Base-by-base conservation (phyloP, 2,888 invertebrate species). In the Podotricha telesiphe region DNA sequence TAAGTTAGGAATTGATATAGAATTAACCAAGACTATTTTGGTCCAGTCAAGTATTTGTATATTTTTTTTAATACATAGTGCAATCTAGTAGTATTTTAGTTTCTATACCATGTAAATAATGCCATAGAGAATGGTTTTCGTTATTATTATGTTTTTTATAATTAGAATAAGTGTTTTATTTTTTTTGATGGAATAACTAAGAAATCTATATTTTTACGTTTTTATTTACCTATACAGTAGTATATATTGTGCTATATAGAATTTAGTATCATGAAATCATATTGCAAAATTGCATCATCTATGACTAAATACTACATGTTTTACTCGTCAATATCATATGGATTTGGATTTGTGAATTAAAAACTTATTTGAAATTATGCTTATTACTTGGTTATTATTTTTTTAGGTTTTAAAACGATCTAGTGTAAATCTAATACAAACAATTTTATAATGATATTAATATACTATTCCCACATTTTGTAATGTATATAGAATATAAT, bases 21-120 rank as follows among this genome's bases (percentile, higher is more conserved):
- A 53, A 47, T 50, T 47, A 68, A 47, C 37, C 47, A 45, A 64
- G 51, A 22, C 28, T 28, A 40, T 64, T 69, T 67, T 67, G 55
- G 59, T 64, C 15, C 63, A 69, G 71, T 72, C 67, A 68, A 67
- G 56, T 59, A 64, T 61, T 55, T 67, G 68, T 71, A 67, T 10
- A 73, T 72, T 73, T 63, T 59, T 66, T 56, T 72, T 62, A 67
- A 67, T n/a, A 63, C 56, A 67, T 70, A 72, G 73, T 74, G 72
- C 73, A 75, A 73, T 74, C 56, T 74, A 74, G 70, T 67, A 59
- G 58, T 67, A 67, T 61, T 37, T 42, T 65, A 61, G 34, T 8
- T 47, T 65, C 11, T 5, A 53, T 55, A 22, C 10, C n/a, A 48
- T 65, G 48, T 65, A 22, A 58, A 58, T 50, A 58, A 40, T 22